Base-by-base conservation (phyloP, 2,888 invertebrate species). In the Lepidocyrtoides sp. region DNA sequence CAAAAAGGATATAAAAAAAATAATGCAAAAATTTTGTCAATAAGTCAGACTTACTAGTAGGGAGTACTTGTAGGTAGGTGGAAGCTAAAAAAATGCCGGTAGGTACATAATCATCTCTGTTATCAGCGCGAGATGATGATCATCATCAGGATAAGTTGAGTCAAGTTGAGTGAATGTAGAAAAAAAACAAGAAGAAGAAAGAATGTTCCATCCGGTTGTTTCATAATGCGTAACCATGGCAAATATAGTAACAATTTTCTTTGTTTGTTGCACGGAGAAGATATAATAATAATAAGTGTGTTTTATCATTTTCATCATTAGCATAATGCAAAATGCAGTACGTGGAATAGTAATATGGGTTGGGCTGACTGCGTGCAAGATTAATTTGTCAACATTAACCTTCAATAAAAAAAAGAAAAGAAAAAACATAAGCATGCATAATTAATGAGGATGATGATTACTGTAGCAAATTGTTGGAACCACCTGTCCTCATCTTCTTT, bases 331-430 rank as follows among this genome's bases (percentile, higher is more conserved):
- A 4, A 7, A 36, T 36, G 36, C 36, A n/a, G n/a, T n/a, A n/a
- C n/a, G 2, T 36, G 36, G 7, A 36, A 36, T 48, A 7, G 48
- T 48, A 7, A 48, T 48, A 36, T 4, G 36, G 7, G 36, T 36
- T 36, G 36, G 36, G 36, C 7, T 36, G 36, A 14, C 12, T 4
- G 48, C 48, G 12, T 48, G 48, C 48, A 4, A 48, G 20, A 57
- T 57, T 57, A 36, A 57, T 57, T 57, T 36, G 75, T 29, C 44
- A 75, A 23, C 23, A 75, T 75, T 75, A 66, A 66, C 32, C 32
- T 66, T 66, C 32, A 66, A n/a, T 14, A 32, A 66, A 66, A 10
- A 36, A 36, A 7, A 36, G 3, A 36, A 36, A 36, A n/a, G n/a
- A n/a, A 36, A 36, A 36, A 36, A 36, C 36, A 4, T 2, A 36